Evolutionary conservation across 2,888 invertebrate species (phyloP).

Genomic region (Chydorus sphaericus): DNA sequence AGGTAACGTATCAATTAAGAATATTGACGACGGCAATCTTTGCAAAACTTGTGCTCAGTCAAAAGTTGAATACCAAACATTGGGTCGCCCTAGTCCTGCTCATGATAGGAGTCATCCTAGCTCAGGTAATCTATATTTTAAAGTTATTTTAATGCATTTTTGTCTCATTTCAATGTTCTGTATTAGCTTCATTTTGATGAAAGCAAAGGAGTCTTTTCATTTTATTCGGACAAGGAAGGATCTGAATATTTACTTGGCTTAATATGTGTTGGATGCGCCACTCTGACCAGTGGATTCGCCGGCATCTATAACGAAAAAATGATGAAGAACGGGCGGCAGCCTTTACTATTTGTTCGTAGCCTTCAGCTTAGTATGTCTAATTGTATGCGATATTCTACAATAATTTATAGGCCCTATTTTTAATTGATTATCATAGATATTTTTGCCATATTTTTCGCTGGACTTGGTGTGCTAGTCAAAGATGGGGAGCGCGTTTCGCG

Average conservation of each 20-base stretch:
- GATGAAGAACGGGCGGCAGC: neutral
- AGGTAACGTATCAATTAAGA: neutral
- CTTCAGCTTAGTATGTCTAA: neutral
- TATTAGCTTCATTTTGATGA: too few relatives aligned
- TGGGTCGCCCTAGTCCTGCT: neutral
- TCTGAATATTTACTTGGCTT: too few relatives aligned
- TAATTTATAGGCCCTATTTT: too few relatives aligned
- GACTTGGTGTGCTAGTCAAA: too few relatives aligned
- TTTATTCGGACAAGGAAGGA: too few relatives aligned
- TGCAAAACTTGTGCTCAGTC: neutral
- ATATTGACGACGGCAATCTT: neutral
- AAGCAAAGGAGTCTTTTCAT: too few relatives aligned
- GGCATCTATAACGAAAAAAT: neutral
- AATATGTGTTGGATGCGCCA: neutral
- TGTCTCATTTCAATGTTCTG: too few relatives aligned
- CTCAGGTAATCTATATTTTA: neutral
- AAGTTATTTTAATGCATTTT: too few relatives aligned
- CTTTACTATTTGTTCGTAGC: neutral
- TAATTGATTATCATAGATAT: too few relatives aligned
- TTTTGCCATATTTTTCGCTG: too few relatives aligned
- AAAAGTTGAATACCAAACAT: neutral
- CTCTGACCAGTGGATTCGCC: neutral
- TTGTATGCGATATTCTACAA: too few relatives aligned
- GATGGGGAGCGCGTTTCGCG: too few relatives aligned
- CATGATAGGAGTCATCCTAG: neutral